phyloP scores from a whole-genome alignment of 2,888 invertebrate species.

The Rhagonycha fulva region DNA sequence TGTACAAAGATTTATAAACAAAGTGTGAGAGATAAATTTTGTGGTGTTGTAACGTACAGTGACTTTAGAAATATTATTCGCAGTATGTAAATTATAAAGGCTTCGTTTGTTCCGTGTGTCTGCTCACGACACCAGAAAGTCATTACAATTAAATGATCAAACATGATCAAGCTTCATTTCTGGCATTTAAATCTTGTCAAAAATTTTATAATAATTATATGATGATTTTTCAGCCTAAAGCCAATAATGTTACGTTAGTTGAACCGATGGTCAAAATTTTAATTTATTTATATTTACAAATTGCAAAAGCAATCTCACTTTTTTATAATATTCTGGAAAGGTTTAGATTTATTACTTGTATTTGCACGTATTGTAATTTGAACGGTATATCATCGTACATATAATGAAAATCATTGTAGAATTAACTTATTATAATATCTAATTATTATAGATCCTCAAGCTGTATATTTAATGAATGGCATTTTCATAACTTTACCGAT shows the following conservation, averaged over 20 bases:
- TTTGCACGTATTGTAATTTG: not conserved
- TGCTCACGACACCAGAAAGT: conserved; percentile 26
- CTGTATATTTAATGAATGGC: not conserved
- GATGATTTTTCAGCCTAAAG: conserved; percentile 12
- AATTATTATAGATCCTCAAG: not conserved
- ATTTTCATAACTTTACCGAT: not conserved
- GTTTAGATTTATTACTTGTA: not conserved
- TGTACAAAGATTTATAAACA: conserved; percentile 37
- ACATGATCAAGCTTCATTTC: conserved; percentile 22
- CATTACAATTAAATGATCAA: conserved; percentile 26
- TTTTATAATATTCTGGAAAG: not conserved
- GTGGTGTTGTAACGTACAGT: conserved; percentile 18
- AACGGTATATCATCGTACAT: not conserved
- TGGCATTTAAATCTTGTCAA: conserved; percentile 25
- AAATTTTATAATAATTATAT: conserved; percentile 17
- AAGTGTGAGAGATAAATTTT: conserved; percentile 38
- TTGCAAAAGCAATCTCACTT: not conserved
- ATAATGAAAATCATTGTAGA: not conserved
- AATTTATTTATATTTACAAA: not conserved
- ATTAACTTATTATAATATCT: not conserved
- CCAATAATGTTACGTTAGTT: not conserved
- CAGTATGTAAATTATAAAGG: conserved; percentile 29
- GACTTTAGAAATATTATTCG: conserved; percentile 28
- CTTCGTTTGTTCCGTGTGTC: conserved; percentile 24
- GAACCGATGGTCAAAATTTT: not conserved